phyloP scores from a whole-genome alignment of 1,140 invertebrate species.

The Drosophila pectinifera region DNA sequence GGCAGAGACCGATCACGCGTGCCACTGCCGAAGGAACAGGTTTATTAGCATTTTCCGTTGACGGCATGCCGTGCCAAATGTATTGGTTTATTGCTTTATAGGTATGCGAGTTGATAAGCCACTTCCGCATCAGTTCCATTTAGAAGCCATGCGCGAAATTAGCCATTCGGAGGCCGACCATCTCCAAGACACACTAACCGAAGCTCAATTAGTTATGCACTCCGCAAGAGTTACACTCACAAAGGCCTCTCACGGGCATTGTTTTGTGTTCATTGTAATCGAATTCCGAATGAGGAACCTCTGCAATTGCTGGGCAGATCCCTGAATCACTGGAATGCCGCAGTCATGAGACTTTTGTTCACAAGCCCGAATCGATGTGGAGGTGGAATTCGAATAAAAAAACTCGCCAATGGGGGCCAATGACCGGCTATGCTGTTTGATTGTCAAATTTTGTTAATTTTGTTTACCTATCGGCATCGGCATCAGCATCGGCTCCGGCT shows the following conservation, averaged over 20 bases:
- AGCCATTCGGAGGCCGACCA: slow-evolving; percentile 8
- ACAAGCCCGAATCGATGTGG: neutral
- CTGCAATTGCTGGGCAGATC: slow-evolving; percentile 2
- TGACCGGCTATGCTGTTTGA: slow-evolving; percentile 40
- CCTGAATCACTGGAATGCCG: slow-evolving; percentile 3
- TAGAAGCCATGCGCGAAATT: slow-evolving; percentile 15
- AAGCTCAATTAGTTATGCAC: neutral
- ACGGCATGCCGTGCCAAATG: slow-evolving; percentile 9
- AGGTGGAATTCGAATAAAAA: slow-evolving; percentile 20
- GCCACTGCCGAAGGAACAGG: slow-evolving; percentile 24
- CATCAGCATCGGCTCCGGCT: slow-evolving; percentile 4
- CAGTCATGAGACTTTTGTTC: neutral
- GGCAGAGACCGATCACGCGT: slow-evolving; percentile 5
- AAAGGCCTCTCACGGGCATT: neutral
- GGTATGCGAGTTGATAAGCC: slow-evolving; percentile 12
- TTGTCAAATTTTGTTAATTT: slow-evolving; percentile 27
- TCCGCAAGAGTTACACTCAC: neutral
- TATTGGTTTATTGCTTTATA: slow-evolving; percentile 26
- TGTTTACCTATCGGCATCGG: slow-evolving; percentile 35
- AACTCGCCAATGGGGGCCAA: slow-evolving; percentile 28
- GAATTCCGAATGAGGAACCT: neutral
- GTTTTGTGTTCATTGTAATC: neutral
- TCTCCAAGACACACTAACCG: neutral
- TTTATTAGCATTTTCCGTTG: slow-evolving; percentile 50
- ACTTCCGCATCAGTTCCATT: slow-evolving; percentile 47